Percentiles rank a stretch among this genome's conserved stretches.
These are phyloP conservation scores for Ryuthela nishihirai DNA, from an alignment of 2,888 invertebrate genomes.

Conservation along the genomic window DNA sequence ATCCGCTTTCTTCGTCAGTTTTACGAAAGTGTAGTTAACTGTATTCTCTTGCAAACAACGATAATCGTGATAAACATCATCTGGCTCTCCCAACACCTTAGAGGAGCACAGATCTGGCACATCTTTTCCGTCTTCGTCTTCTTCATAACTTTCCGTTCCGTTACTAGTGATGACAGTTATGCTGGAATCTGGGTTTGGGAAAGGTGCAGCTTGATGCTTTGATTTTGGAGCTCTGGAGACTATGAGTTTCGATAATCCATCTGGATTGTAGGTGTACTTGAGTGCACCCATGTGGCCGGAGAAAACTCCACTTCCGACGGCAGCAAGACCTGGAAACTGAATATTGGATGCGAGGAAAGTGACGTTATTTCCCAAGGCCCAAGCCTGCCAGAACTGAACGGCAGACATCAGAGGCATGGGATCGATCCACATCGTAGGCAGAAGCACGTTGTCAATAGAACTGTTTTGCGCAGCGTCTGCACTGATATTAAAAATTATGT, in stretches of 20 bases:
- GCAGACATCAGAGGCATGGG: constrained; percentile 64
- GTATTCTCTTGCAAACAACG: constrained; percentile 10
- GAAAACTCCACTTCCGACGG: constrained; percentile 70
- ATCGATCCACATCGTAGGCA: constrained; percentile 74
- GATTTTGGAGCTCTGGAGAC: constrained; percentile 11
- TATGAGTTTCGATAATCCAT: constrained; percentile 15
- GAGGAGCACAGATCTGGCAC: constrained; percentile 12
- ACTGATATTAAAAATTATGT: constrained; percentile 70
- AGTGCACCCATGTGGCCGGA: constrained; percentile 56
- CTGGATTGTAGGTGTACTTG: constrained; percentile 7
- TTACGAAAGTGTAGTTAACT: constrained; percentile 12
- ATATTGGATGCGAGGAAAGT: constrained; percentile 69
- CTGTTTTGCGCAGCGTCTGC: constrained; percentile 57
- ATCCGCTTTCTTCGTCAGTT: background rate
- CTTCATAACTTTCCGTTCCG: background rate
- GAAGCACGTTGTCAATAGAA: constrained; percentile 62
- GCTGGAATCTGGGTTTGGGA: background rate
- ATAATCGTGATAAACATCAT: background rate
- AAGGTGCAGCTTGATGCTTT: background rate
- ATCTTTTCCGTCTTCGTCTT: constrained; percentile 5
- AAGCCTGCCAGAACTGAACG: constrained; percentile 65
- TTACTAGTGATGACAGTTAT: background rate
- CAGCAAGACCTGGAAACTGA: constrained; percentile 60
- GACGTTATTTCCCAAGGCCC: constrained; percentile 63
- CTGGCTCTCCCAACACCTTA: background rate